Evolutionary conservation across 30 jellyfish, hydroid and myxozoan genomes (phyloP).

Genomic region (Haliclystus octoradiatus): DNA sequence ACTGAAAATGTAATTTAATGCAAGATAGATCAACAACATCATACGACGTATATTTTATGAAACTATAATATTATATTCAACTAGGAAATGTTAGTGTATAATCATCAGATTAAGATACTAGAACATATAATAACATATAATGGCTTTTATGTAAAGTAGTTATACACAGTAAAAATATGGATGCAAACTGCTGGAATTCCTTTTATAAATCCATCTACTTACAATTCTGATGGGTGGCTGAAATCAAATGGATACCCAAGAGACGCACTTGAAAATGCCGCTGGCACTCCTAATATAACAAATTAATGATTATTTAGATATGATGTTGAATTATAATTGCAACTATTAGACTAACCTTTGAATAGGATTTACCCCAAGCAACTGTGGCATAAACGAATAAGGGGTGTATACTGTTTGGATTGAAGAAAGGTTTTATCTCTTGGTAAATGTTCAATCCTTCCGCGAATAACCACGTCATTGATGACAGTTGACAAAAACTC

Average conservation of each 20-base stretch:
- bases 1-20: not conserved
- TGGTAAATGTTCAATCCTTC: slow-evolving; percentile 53
- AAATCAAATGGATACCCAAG: slow-evolving; percentile 49
- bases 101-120: no score
- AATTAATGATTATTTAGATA: no score
- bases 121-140: no score
- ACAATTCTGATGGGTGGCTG: slow-evolving; percentile 25
- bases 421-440: slow-evolving; percentile 21
- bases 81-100: no score
- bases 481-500: slow-evolving; percentile 37
- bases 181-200: no score
- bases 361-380: slow-evolving; percentile 38
- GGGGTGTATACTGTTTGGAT: slow-evolving; percentile 32
- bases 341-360: not conserved
- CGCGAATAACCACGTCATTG: slow-evolving; percentile 39
- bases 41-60: no score
- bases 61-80: no score
- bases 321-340: no score
- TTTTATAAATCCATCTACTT: no score
- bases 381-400: slow-evolving; percentile 38
- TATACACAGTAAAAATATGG: no score
- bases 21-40: not conserved
- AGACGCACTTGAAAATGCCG: slow-evolving; percentile 66
- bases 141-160: no score
- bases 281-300: slow-evolving; percentile 64